Evolutionary conservation across 2,888 invertebrate species (phyloP), one percentile per base, ranked within the genome.

Genomic region (Andrena chrysosceles): DNA sequence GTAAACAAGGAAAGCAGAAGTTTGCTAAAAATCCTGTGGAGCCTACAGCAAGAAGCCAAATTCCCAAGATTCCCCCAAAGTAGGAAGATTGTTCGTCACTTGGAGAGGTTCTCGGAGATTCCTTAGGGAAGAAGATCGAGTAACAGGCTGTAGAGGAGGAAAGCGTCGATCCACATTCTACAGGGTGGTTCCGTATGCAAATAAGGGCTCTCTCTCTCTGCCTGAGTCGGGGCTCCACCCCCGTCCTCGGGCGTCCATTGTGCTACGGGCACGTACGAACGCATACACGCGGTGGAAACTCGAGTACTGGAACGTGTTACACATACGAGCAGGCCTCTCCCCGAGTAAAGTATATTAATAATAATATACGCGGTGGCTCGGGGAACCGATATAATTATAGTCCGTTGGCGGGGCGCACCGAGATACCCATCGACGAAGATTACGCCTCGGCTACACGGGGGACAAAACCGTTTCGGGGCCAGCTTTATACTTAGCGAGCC

Each of bases 181-280:
- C 85, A 89, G 90, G 90, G 90, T 91, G 91, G 90, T 91, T 91
- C 89, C 87, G 88, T 92, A 91, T 92, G 92, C 92, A 92, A 92
- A 92, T 92, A 91, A 90, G 91, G 86, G 79, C 86, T 87, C 89
- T 87, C 84, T 74, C 89, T 87, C 82, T 71, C 75, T 79, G 81
- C 72, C 73, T 82, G 62, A 81, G 74, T 85, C 86, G 85, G 83
- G 88, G 90, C 93, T 92, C 93, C 93, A 92, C 93, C 93, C 91
- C 89, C 90, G 85, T 91, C 93, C 93, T 91, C 91, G 85, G 92
- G 93, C 93, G 86, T 87, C 91, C 91, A 93, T 93, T 93, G 93
- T 93, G 85, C 85, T 73, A 75, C 75, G 74, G 67, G 76, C 75
- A 68, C 75, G 84, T 85, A 76, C 54, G 72, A 59, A 73, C 74